phyloP scores from a whole-genome alignment of 2,113 vertebrate species.

The Eonycteris spelaea region DNA sequence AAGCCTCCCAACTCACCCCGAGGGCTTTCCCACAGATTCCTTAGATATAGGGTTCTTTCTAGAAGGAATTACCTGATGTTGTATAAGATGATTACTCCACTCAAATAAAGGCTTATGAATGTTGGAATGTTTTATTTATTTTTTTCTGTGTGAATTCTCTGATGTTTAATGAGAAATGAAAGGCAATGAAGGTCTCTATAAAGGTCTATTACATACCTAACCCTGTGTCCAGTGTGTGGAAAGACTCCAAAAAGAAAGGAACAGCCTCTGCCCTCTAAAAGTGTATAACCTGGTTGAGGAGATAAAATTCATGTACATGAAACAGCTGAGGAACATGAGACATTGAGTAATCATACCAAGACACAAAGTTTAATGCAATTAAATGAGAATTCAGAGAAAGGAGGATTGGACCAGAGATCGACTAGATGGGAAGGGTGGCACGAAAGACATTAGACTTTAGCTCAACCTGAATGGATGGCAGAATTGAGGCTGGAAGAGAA shows the following conservation, averaged over 20 bases:
- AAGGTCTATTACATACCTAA: background rate
- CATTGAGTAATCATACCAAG: background rate
- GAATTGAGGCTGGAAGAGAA: background rate
- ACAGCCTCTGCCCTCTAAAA: background rate
- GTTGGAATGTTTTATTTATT: background rate
- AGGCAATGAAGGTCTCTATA: background rate
- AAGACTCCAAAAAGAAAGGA: background rate
- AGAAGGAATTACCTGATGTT: slow-evolving; percentile 22
- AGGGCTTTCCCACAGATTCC: background rate
- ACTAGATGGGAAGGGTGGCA: background rate
- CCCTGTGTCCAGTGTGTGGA: background rate
- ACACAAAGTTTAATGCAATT: background rate
- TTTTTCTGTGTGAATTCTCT: background rate
- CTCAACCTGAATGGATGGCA: background rate
- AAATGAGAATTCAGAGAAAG: background rate
- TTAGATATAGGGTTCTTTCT: background rate
- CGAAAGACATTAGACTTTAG: background rate
- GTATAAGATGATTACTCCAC: background rate
- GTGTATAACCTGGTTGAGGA: background rate
- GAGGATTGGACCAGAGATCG: background rate
- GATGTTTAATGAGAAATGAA: slow-evolving; percentile 17
- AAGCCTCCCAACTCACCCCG: background rate
- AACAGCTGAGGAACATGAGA: background rate
- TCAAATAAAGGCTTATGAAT: background rate
- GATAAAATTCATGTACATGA: background rate